A percentile compares a stretch with the other conserved stretches of the same genome.
Conservation (phyloP, 2,888 invertebrate species). For the Orgyia antiqua region DNA sequence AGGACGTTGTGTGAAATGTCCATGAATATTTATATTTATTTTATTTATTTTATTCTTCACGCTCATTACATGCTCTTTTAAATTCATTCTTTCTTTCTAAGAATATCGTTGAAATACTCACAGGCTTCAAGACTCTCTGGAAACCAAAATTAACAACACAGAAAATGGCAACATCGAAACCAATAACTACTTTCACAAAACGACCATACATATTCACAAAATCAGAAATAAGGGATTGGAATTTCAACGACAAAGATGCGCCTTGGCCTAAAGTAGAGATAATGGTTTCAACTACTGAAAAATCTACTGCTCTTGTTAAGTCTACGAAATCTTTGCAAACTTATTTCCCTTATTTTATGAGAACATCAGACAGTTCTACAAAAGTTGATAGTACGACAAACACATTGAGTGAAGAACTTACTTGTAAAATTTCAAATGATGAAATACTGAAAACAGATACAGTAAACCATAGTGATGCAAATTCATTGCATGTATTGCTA, state of each 20-base stretch:
- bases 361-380: neutral
- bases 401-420: too few relatives aligned
- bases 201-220: neutral
- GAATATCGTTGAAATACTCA: too few relatives aligned
- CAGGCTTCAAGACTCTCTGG: slow-evolving; percentile 6
- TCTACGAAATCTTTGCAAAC: neutral
- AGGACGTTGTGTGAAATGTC: too few relatives aligned
- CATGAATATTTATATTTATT: too few relatives aligned
- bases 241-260: slow-evolving; percentile 3
- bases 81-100: too few relatives aligned
- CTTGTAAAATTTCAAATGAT: too few relatives aligned
- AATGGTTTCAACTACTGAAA: neutral
- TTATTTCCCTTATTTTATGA: slow-evolving; percentile 1
- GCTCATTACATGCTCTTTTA: too few relatives aligned
- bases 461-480: too few relatives aligned
- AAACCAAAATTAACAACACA: slow-evolving; percentile 1
- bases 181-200: neutral
- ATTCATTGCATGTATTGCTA: too few relatives aligned
- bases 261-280: slow-evolving; percentile 3
- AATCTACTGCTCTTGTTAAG: neutral
- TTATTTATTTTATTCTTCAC: too few relatives aligned
- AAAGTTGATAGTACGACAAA: neutral
- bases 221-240: neutral
- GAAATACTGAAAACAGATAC: too few relatives aligned
- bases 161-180: neutral